Evolutionary conservation across 92 coral and sea anemone genomes (phyloP).

Genomic region (Porites evermanni): DNA sequence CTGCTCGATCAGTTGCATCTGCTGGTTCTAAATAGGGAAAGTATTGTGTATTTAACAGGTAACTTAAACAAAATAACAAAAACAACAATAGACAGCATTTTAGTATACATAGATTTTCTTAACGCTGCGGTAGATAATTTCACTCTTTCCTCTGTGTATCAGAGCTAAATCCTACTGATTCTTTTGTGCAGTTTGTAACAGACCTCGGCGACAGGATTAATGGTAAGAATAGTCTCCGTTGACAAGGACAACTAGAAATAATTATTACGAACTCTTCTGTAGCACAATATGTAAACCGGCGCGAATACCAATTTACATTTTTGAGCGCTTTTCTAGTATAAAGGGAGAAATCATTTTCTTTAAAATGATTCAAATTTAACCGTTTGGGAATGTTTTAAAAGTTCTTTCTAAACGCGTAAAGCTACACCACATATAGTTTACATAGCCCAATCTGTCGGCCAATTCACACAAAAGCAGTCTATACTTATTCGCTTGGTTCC

Average conservation of each 20-base stretch:
- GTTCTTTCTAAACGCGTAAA: too few species aligned
- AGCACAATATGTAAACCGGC: not conserved
- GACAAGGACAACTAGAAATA: too few species aligned
- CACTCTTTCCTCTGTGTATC: not conserved
- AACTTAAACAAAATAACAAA: not conserved
- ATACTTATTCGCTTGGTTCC: too few species aligned
- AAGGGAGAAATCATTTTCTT: too few species aligned
- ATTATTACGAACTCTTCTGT: not conserved
- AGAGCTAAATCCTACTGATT: constrained; percentile 1
- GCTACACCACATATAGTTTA: too few species aligned
- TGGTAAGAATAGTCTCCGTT: constrained; percentile 9
- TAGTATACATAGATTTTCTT: not conserved
- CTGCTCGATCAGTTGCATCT: not conserved
- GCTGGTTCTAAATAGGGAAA: constrained; percentile 8
- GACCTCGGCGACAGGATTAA: not conserved
- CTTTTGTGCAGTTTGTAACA: not conserved
- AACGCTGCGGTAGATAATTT: not conserved
- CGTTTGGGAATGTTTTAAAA: too few species aligned
- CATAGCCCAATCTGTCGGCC: too few species aligned
- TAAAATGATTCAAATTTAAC: too few species aligned
- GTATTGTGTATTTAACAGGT: constrained; percentile 6
- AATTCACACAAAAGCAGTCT: too few species aligned
- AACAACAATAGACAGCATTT: not conserved
- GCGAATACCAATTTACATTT: too few species aligned
- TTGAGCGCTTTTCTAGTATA: too few species aligned